Evolutionary conservation across 2,797 vertebrate genomes (phyloP).

Genomic region (Coregonus ussuriensis): DNA sequence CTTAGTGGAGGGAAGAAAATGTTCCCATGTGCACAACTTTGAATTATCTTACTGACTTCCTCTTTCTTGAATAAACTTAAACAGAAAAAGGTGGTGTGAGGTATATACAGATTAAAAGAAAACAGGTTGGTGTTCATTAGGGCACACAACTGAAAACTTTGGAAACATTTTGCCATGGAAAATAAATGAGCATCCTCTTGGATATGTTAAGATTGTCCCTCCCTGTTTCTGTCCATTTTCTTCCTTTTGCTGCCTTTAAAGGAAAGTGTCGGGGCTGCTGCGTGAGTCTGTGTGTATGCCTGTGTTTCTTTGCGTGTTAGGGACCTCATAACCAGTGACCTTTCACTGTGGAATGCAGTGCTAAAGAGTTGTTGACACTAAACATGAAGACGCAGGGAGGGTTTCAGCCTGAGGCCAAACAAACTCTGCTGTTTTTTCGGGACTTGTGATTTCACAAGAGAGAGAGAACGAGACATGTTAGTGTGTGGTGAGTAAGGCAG

Average conservation of each 20-base stretch:
- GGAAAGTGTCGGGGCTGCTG: not conserved
- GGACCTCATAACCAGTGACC: not conserved
- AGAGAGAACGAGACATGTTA: too few relatives aligned
- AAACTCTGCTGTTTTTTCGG: conserved; percentile 42
- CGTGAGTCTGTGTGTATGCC: not conserved
- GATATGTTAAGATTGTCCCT: too few relatives aligned
- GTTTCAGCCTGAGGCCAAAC: conserved; percentile 29
- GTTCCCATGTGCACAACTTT: not conserved
- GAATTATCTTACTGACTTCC: not conserved
- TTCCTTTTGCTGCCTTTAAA: not conserved
- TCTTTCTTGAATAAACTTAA: not conserved
- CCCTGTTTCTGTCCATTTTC: not conserved
- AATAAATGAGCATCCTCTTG: too few relatives aligned
- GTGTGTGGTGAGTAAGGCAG: not conserved
- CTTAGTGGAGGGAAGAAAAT: not conserved
- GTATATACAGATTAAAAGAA: not conserved
- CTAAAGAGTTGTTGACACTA: conserved; percentile 24
- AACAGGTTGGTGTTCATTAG: too few relatives aligned
- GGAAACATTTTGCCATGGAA: too few relatives aligned
- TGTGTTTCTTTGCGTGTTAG: not conserved
- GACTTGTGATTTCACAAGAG: not conserved
- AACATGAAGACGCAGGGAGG: conserved; percentile 49
- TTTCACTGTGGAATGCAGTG: not conserved
- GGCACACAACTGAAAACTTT: not conserved
- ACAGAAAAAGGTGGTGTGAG: not conserved